These are phyloP conservation scores for Abrostola triplasia DNA, from an alignment of 2,888 invertebrate genomes.

Conservation along the genomic window DNA sequence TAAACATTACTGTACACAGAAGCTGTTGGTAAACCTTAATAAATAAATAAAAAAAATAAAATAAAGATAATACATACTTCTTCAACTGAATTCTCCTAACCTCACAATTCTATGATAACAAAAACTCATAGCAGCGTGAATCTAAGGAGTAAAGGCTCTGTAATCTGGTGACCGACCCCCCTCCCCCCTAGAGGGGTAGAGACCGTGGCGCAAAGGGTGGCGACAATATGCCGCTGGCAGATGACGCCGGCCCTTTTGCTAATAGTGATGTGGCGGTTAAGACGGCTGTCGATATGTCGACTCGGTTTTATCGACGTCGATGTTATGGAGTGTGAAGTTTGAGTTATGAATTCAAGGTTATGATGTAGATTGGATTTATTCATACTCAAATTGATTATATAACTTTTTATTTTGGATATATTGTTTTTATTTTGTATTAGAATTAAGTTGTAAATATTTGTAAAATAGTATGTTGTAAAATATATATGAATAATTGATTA, in stretches of 20 bases:
- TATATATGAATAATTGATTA: too few species aligned
- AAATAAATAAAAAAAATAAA: too few species aligned
- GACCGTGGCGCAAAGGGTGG: conserved; percentile 58
- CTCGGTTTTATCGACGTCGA: neutral
- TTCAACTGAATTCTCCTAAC: neutral
- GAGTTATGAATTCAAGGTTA: neutral
- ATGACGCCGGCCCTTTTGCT: conserved; percentile 75
- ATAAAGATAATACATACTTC: too few species aligned
- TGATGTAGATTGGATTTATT: neutral
- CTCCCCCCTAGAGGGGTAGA: conserved; percentile 17
- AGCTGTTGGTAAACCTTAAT: too few species aligned
- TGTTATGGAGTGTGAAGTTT: neutral
- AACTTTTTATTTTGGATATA: too few species aligned
- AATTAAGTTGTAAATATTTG: too few species aligned
- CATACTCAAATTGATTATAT: too few species aligned
- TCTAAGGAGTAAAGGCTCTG: conserved; percentile 43
- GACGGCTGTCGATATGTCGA: conserved; percentile 30
- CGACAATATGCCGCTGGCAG: conserved; percentile 82
- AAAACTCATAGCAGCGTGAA: conserved; percentile 28
- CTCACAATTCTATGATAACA: conserved; percentile 8
- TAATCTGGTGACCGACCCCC: conserved; percentile 51
- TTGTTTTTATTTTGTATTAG: too few species aligned
- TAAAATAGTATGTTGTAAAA: too few species aligned
- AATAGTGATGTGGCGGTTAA: conserved; percentile 39
- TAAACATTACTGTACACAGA: too few species aligned